phyloP scores from a whole-genome alignment of 2,888 invertebrate species.

The Carabus problematicus region DNA sequence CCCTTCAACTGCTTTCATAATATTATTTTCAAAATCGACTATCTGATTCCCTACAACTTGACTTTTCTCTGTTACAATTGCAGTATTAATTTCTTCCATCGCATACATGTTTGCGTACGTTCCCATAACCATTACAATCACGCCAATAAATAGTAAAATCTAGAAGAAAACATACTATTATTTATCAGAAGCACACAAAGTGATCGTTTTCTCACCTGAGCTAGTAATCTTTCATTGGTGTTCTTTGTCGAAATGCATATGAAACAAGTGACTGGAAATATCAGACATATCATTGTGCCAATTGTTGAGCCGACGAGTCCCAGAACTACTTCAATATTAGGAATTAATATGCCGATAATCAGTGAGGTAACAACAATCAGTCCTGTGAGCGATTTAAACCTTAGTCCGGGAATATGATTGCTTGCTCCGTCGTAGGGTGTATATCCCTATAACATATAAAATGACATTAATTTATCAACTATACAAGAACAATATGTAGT shows the following conservation, averaged over 20 bases:
- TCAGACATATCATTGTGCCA: constrained; percentile 90
- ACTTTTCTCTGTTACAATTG: constrained; percentile 49
- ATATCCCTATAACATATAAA: constrained; percentile 64
- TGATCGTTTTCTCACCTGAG: constrained; percentile 67
- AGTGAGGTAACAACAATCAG: constrained; percentile 79
- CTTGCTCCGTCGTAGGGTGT: constrained; percentile 67
- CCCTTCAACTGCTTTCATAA: constrained; percentile 43
- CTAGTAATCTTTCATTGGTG: constrained; percentile 81
- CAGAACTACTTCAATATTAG: constrained; percentile 93
- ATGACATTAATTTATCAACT: no score
- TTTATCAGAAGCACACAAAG: constrained; percentile 23
- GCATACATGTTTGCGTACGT: constrained; percentile 88
- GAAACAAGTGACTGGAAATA: constrained; percentile 92
- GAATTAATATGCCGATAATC: constrained; percentile 83
- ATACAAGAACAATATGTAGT: constrained; percentile 12
- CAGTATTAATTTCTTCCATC: constrained; percentile 66
- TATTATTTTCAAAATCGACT: constrained; percentile 23
- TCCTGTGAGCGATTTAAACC: constrained; percentile 85
- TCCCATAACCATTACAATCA: constrained; percentile 88
- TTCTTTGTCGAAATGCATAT: constrained; percentile 83
- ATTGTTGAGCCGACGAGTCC: constrained; percentile 95
- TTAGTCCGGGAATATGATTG: constrained; percentile 81
- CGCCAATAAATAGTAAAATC: constrained; percentile 79
- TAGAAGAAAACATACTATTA: constrained; percentile 56
- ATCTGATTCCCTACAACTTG: constrained; percentile 4